Evolutionary conservation across 2,113 vertebrate species (phyloP), one percentile per base, ranked within the genome.

Genomic region (Tachysurus vachellii): DNA sequence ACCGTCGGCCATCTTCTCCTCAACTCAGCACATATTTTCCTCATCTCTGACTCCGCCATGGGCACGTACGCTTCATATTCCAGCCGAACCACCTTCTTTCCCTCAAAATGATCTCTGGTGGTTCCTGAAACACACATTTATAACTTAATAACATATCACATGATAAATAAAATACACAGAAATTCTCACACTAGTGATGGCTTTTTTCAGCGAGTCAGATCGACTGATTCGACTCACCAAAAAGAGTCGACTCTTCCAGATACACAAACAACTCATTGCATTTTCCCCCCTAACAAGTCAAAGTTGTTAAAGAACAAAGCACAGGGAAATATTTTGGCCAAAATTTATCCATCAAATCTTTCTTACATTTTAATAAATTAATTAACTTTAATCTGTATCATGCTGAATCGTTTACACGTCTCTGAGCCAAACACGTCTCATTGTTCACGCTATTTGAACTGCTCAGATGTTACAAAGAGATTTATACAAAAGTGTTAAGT

Each of bases 61-160:
- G 94, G 92, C 68, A 94, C 89, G 54, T 99, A 99, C 0, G 96
- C 97, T 94, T 99, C 97, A 83, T 99, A 99, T 91, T 98, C 96
- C 85, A 99, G 93, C 84, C 90, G 95, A 77, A 96, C 71, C 79
- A 99, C 97, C 88, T 94, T 97, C 91, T 95, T 96, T 21, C 96
- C 96, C 64, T 96, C 95, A 82, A 96, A 96, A 91, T 93, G 91
- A 91, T 98, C 97, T 92, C 98, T 96, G 23, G 97, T 98, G 26
- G 94, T 97, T 56, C 97, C 98, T 99, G 81, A 26, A 85, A 42
- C 54, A 59, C 44, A 68, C 13, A 84, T 28, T 79, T 54, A 56
- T 31, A 79, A 21, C 19, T 80, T 26, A 50, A 17, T 26, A 50
- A 17, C 28, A 70, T 4, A 70, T 5, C 1, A 12, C 71, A 75